Base-by-base conservation (phyloP, 2,797 vertebrate genomes). In the Cuculus canorus region DNA sequence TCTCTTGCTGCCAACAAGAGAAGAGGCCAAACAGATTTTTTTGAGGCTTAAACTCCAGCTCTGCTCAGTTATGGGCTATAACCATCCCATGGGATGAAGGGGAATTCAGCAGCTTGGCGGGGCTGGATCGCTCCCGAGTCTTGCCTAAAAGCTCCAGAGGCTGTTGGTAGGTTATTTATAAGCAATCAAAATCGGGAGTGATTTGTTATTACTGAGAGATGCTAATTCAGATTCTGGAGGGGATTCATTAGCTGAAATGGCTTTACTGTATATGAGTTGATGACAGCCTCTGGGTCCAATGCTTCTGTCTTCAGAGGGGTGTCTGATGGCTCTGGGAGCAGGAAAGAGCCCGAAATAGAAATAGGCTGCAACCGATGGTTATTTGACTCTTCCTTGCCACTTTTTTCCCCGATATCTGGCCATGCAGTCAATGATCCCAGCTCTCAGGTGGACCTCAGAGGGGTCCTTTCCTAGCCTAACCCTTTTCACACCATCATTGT, bases 191-290 rank as follows among this genome's bases (percentile, higher is more conserved):
- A 86, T 66, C 89, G 92, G 82, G 70, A 92, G 84, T 73, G 84
- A 82, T 86, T 94, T 88, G 78, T 78, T 82, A 12, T 82, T 94
- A 30, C 48, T 0, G 64, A 77, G 87, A 86, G 82, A 86, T 90
- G 90, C 85, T 94, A 92, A 95, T 95, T 81, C 80, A 88, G 77
- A 13, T 77, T 57, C 93, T 65, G 3, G 82, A 84, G 87, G 89
- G 92, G 90, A 64, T 93, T 95, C 78, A 96, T 96, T 91, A 96
- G 60, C 70, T 72, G 92, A 10, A 83, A 78, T 17, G 60, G 75
- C 71, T 88, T 70, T 76, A 57, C 88, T 57, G 66, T 48, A 10
- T 37, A 90, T 0, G 16, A 32, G 33, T 2, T 85, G 88, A 8
- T 89, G 73, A 17, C 17, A 80, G 68, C 65, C 86, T 66, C 24